Conservation (phyloP, 2,113 vertebrate species). For the Galeopterus variegatus region DNA sequence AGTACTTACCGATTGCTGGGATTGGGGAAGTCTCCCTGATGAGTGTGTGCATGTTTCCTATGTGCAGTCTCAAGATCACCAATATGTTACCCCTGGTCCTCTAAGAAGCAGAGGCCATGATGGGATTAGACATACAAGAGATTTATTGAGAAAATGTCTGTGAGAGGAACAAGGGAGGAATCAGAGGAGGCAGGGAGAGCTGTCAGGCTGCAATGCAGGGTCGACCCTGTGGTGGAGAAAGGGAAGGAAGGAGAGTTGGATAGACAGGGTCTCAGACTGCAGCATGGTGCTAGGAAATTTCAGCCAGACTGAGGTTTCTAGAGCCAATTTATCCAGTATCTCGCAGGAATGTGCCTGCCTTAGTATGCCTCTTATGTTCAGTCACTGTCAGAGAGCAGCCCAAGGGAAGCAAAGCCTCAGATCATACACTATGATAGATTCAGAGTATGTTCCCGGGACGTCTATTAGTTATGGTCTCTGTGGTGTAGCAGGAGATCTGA, state of each 20-base stretch:
- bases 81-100: not conserved
- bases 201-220: not conserved
- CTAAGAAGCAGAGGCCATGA: not conserved
- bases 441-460: not conserved
- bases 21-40: not conserved
- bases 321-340: not conserved
- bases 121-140: not conserved
- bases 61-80: not conserved
- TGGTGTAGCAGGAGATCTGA: not conserved
- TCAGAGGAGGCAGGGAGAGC: not conserved
- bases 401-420: not conserved
- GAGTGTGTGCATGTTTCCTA: not conserved
- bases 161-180: not conserved
- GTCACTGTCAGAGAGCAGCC: not conserved
- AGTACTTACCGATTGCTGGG: not conserved
- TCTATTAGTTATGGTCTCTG: not conserved
- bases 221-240: not conserved
- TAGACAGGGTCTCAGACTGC: not conserved
- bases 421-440: not conserved
- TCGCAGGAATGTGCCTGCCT: not conserved
- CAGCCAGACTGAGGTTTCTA: not conserved
- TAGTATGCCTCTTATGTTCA: not conserved
- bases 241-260: not conserved
- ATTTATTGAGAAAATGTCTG: not conserved
- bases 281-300: not conserved